Base-by-base conservation (phyloP, 92 coral and sea anemone genomes). In the Actinernus sp. region DNA sequence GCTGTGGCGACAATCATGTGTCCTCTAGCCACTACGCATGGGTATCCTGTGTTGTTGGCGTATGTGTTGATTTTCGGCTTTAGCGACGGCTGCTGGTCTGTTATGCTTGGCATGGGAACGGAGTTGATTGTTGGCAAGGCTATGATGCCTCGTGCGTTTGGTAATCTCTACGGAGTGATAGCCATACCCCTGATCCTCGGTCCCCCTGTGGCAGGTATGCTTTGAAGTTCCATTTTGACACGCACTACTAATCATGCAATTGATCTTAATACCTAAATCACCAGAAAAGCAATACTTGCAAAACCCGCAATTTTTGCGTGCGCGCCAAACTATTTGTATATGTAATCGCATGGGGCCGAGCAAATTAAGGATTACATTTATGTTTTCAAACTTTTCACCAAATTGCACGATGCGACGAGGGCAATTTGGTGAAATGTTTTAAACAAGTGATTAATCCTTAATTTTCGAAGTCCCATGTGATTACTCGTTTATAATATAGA, bases 161-260 rank as follows among this genome's bases (percentile, higher is more conserved):
- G 90, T 2, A 78, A 80, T 37, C 86, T 88, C 44, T 88, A 74
- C 30, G 88, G 85, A 17, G 63, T 79, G 3, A 87, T 79, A 28
- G 76, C 94, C 29, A 82, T 88, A 26, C 89, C 89, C 14, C 65
- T 69, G 12, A 65, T 88, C 12, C 32, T 78, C 16, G 94, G 94
- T 3, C 94, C 94, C 6, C 94, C 94, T 22, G 38, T 88, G 30
- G 89, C 94, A 70, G 94, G 94, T 83, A 51, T 24, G 90, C 21
- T 38, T 1, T 1, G 4, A 31, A 11, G 6, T 3, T 2, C 54
- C 54, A 19, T 1, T 19, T 4, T 26, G 21, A 48, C 22, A 22
- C 22, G 7, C 14, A 13, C 12, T 5, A 6, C 9, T 36, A 32
- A 17, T 26, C 2, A 8, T 26, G 27, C 11, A 27, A 24, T 31